These are phyloP conservation scores for Gerris lacustris DNA, from an alignment of 2,888 invertebrate genomes.

Conservation along the genomic window DNA sequence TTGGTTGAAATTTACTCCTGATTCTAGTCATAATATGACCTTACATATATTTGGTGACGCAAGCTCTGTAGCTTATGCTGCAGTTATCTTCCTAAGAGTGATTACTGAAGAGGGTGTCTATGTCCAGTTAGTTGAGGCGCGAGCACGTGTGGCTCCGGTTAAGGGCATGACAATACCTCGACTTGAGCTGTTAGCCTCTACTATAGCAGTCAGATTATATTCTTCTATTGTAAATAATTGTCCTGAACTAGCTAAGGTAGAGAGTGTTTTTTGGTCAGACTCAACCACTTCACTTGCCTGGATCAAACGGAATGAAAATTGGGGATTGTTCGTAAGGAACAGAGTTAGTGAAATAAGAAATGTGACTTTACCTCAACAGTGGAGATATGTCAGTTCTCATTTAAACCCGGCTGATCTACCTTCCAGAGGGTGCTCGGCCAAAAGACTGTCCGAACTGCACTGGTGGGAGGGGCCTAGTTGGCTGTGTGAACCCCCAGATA, in stretches of 20 bases:
- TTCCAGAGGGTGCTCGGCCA: slow-evolving; percentile 19
- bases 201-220: slow-evolving; percentile 30
- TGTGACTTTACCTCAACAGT: slow-evolving; percentile 5
- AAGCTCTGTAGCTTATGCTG: slow-evolving; percentile 31
- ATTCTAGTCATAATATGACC: not conserved
- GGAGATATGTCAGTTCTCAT: slow-evolving; percentile 12
- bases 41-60: slow-evolving; percentile 32
- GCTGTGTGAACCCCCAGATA: slow-evolving; percentile 9
- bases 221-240: slow-evolving; percentile 21
- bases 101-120: slow-evolving; percentile 20
- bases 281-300: slow-evolving; percentile 31
- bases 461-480: slow-evolving; percentile 19
- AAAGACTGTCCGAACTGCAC: slow-evolving; percentile 19
- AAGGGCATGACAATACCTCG: slow-evolving; percentile 31
- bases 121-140: slow-evolving; percentile 30
- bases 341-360: not conserved
- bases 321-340: slow-evolving; percentile 26
- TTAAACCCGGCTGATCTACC: slow-evolving; percentile 18
- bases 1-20: not conserved
- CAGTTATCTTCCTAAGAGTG: slow-evolving; percentile 29
- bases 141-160: slow-evolving; percentile 31
- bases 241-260: slow-evolving; percentile 14
- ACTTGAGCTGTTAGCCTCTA: slow-evolving; percentile 32
- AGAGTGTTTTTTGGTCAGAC: slow-evolving; percentile 27
- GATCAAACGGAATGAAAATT: slow-evolving; percentile 29